These are phyloP conservation scores for Venusia cambrica DNA, from an alignment of 2,888 invertebrate genomes.

Conservation along the genomic window DNA sequence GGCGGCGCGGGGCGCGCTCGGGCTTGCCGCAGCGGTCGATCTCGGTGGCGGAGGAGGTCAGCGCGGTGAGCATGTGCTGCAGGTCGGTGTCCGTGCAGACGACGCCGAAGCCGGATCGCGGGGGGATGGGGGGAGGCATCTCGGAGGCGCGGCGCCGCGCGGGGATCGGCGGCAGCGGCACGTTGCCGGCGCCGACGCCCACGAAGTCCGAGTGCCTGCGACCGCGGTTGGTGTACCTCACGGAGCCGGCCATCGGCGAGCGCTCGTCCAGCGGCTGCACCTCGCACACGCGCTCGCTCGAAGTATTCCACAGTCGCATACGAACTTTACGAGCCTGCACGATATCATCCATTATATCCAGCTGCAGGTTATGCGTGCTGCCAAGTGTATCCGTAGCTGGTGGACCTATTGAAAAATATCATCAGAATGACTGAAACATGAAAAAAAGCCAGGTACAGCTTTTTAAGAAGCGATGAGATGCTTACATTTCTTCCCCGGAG, in stretches of 20 bases:
- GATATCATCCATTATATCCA: slow-evolving; percentile 95
- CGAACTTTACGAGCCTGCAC: slow-evolving; percentile 90
- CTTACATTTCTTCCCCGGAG: slow-evolving; percentile 63
- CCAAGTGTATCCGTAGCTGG: slow-evolving; percentile 87
- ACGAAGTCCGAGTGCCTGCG: slow-evolving; percentile 89
- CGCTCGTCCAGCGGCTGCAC: slow-evolving; percentile 89
- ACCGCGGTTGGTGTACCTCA: slow-evolving; percentile 82
- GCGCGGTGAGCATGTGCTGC: slow-evolving; percentile 87
- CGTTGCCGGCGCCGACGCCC: slow-evolving; percentile 34
- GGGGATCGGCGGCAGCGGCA: slow-evolving; percentile 82
- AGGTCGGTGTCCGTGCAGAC: slow-evolving; percentile 91
- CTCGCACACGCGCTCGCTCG: slow-evolving; percentile 90
- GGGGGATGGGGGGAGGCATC: slow-evolving; percentile 81
- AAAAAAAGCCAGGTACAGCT: too few species aligned
- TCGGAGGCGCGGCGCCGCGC: slow-evolving; percentile 87
- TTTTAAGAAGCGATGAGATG: too few species aligned
- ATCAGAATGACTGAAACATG: not conserved
- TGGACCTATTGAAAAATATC: slow-evolving; percentile 75
- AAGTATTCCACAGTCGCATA: slow-evolving; percentile 92
- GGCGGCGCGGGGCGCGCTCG: slow-evolving; percentile 79
- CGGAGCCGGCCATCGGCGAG: slow-evolving; percentile 71
- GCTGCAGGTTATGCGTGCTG: slow-evolving; percentile 90
- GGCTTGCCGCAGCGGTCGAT: slow-evolving; percentile 85
- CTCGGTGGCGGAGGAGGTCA: slow-evolving; percentile 91
- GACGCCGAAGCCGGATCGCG: slow-evolving; percentile 80